These are phyloP conservation scores for Adelges cooleyi DNA, from an alignment of 1,140 invertebrate genomes.

Conservation along the genomic window DNA sequence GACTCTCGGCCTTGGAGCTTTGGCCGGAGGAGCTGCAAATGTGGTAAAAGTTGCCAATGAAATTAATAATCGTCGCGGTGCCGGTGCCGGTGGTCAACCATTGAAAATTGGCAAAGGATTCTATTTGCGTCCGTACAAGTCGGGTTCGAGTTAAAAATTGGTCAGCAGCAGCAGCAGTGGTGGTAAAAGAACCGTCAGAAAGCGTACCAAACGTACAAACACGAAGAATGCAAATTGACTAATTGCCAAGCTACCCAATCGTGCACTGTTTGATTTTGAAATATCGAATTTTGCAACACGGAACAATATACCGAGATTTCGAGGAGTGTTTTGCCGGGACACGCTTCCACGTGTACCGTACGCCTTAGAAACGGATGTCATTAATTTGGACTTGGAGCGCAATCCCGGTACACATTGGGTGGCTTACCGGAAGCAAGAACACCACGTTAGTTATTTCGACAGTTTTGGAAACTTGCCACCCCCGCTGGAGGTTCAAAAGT, in stretches of 20 bases:
- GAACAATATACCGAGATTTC: constrained; percentile 25
- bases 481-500: constrained; percentile 33
- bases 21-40: background rate
- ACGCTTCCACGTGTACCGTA: constrained; percentile 31
- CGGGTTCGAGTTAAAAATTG: too few relatives aligned
- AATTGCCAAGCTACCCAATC: background rate
- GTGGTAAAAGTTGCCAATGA: too few relatives aligned
- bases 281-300: background rate
- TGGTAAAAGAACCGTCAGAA: background rate
- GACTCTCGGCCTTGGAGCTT: background rate
- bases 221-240: background rate
- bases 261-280: background rate
- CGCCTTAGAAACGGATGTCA: constrained; percentile 34
- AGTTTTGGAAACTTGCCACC: constrained; percentile 36
- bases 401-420: constrained; percentile 36
- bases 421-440: constrained; percentile 34
- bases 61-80: too few relatives aligned
- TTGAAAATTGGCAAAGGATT: background rate
- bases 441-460: constrained; percentile 35
- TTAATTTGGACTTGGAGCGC: constrained; percentile 36
- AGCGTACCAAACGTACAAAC: background rate
- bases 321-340: constrained; percentile 31
- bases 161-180: too few relatives aligned
- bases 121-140: background rate
- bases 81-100: too few relatives aligned